Evolutionary conservation across 2,888 invertebrate species (phyloP).

Genomic region (Drosophila basisetae): DNA sequence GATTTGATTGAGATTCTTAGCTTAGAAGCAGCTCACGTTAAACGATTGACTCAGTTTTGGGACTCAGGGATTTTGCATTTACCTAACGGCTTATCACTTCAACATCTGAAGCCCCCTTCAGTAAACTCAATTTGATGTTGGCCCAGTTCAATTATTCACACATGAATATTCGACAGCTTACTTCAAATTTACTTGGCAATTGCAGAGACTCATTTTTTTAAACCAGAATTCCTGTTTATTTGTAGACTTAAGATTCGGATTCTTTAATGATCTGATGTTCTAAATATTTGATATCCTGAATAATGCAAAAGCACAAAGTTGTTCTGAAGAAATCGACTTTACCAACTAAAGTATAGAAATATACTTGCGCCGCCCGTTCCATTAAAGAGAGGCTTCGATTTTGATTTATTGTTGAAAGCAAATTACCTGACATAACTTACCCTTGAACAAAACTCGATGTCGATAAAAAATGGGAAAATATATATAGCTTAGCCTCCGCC

Average conservation of each 20-base stretch:
- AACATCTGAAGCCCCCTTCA: neutral
- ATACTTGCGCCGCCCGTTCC: neutral
- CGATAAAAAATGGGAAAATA: neutral
- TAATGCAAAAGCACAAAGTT: neutral
- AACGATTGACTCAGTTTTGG: slow-evolving; percentile 3
- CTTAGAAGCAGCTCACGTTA: neutral
- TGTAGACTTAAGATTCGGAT: neutral
- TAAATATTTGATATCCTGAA: neutral
- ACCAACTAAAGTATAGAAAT: neutral
- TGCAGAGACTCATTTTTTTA: neutral
- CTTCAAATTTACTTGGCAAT: neutral
- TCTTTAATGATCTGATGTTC: neutral
- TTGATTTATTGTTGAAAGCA: neutral
- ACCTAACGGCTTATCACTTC: neutral
- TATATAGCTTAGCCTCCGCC: neutral
- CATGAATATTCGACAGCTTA: neutral
- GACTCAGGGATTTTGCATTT: neutral
- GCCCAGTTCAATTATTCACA: neutral
- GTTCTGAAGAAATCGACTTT: neutral
- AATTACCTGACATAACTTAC: neutral
- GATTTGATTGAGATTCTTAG: neutral
- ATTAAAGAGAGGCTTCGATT: neutral
- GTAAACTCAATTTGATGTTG: neutral
- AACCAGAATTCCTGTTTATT: neutral
- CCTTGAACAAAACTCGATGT: neutral